These are phyloP conservation scores for Ormyrus thymus DNA, from an alignment of 2,888 invertebrate genomes.

Conservation along the genomic window DNA sequence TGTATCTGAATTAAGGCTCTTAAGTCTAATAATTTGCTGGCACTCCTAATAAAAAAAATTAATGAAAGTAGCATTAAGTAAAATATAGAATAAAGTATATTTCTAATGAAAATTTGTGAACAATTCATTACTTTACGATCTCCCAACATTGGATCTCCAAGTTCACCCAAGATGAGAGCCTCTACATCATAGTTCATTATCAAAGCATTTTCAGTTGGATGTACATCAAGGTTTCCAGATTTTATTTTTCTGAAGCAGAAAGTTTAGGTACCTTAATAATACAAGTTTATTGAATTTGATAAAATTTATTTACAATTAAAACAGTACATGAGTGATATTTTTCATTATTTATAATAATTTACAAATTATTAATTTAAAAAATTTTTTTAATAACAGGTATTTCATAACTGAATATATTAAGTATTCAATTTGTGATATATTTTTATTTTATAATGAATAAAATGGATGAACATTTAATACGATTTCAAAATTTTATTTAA, in stretches of 20 bases:
- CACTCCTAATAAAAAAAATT: slow-evolving; percentile 77
- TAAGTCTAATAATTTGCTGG: slow-evolving; percentile 88
- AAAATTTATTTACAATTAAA: background rate
- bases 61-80: slow-evolving; percentile 10
- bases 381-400: too few species aligned
- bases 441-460: too few species aligned
- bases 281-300: background rate
- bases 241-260: slow-evolving; percentile 79
- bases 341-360: too few species aligned
- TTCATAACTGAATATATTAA: too few species aligned
- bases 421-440: too few species aligned
- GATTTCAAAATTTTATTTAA: too few species aligned
- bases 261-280: background rate
- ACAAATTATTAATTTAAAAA: too few species aligned
- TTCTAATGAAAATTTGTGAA: slow-evolving; percentile 27
- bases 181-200: slow-evolving; percentile 92
- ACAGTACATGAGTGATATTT: background rate
- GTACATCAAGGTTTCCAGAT: slow-evolving; percentile 89
- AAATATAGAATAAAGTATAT: slow-evolving; percentile 25
- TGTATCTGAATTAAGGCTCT: slow-evolving; percentile 86
- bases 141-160: slow-evolving; percentile 87
- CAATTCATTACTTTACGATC: slow-evolving; percentile 82
- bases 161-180: slow-evolving; percentile 88
- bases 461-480: too few species aligned
- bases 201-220: slow-evolving; percentile 90